These are phyloP conservation scores for Avahi laniger DNA, from an alignment of 2,797 vertebrate species.

Conservation along the genomic window DNA sequence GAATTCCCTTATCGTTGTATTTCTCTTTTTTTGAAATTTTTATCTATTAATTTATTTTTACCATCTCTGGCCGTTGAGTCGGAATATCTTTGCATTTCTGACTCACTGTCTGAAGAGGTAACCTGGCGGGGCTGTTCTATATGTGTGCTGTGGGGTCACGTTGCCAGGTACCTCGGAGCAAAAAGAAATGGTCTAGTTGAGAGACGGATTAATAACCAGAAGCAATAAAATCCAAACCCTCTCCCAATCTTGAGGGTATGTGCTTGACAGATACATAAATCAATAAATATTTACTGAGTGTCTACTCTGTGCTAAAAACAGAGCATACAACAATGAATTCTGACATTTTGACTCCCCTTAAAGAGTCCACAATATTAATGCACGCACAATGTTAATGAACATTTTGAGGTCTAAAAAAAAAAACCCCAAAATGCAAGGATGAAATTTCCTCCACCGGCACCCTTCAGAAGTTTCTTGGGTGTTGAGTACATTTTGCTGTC, in stretches of 20 bases:
- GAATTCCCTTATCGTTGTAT: slow-evolving; percentile 31
- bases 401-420: background rate
- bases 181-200: background rate
- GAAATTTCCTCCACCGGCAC: background rate
- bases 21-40: background rate
- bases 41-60: background rate
- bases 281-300: background rate
- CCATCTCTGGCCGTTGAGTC: background rate
- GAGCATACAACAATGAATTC: background rate
- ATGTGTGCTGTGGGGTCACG: fast-evolving
- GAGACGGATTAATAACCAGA: background rate
- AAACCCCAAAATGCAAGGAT: background rate
- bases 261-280: background rate
- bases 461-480: background rate
- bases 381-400: background rate
- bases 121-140: background rate
- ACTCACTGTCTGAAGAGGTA: background rate
- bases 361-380: background rate
- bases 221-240: background rate
- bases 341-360: background rate
- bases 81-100: slow-evolving; percentile 21
- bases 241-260: background rate
- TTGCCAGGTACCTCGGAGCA: background rate
- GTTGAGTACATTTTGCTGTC: background rate
- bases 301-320: background rate